Evolutionary conservation across 2,888 invertebrate genomes (phyloP), one percentile per base, ranked within the genome.

Genomic region (Seira ritae): DNA sequence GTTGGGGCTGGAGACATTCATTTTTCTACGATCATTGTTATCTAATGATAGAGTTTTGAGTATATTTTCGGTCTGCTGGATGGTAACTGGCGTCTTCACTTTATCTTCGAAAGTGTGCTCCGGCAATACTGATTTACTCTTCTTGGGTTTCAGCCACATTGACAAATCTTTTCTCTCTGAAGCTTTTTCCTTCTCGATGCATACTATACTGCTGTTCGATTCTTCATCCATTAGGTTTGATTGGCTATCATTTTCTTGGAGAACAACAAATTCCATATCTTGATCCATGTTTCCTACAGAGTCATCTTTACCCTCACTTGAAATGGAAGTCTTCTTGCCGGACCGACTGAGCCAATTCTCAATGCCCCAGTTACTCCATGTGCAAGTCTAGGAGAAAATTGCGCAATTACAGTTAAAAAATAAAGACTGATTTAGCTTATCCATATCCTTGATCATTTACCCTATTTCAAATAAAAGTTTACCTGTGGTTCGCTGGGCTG

Each of bases 81-180:
- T 50, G 65, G 12, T 2, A 60, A 15, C 62, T 78, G 12, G 10
- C 0, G 20, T 69, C 60, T n/a, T n/a, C n/a, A n/a, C n/a, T n/a
- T n/a, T n/a, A n/a, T n/a, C n/a, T n/a, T n/a, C n/a, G n/a, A n/a
- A n/a, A n/a, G n/a, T n/a, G n/a, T n/a, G n/a, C n/a, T n/a, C n/a
- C n/a, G n/a, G n/a, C n/a, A n/a, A 50, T 15, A 17, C 24, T 50
- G 70, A 17, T 55, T 42, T 75, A 50, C n/a, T 80, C 66, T 82
- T 84, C 46, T 72, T 84, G 10, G 87, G 84, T 37, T 86, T 87
- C 17, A 87, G 55, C 87, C 87, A 87, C 46, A 77, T 78, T 20
- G 85, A 79, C 17, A 85, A 62, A 17, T 87, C 85, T n/a, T 76
- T 72, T n/a, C 8, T 10, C 8, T 12, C 65, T 6, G 55, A 17